Percentiles rank a stretch among this genome's conserved stretches.
Conservation (phyloP, 2,888 invertebrate genomes). For the Leptothorax acervorum region DNA sequence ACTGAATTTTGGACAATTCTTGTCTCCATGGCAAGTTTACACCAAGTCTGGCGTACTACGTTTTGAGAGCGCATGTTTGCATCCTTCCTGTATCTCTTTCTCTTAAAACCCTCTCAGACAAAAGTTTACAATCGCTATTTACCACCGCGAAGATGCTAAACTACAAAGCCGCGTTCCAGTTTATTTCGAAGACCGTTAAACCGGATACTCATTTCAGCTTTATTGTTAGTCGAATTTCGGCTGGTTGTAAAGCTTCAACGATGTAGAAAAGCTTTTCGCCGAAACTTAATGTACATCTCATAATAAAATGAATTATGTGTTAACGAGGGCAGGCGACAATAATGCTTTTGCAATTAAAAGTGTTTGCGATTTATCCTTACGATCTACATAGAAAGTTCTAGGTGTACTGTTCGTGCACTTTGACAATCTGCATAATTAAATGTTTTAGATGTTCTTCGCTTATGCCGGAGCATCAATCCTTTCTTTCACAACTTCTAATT, state of each 20-base stretch:
- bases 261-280: conserved; percentile 1
- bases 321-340: not conserved
- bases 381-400: not conserved
- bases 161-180: conserved; percentile 26
- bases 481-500: conserved; percentile 32
- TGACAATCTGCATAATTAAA: conserved; percentile 42
- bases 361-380: conserved; percentile 2
- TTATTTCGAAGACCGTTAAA: conserved; percentile 45
- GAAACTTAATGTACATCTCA: not conserved
- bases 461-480: conserved; percentile 3
- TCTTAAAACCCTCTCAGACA: not conserved
- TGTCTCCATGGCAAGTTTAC: conserved; percentile 28
- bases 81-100: not conserved
- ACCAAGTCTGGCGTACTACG: not conserved
- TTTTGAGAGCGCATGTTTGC: conserved; percentile 10
- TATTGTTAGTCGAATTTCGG: conserved; percentile 24
- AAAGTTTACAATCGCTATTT: conserved; percentile 52
- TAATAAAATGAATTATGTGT: conserved; percentile 19
- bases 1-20: conserved; percentile 50
- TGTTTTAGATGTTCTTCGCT: conserved; percentile 15
- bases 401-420: not conserved
- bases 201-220: conserved; percentile 14
- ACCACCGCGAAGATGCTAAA: conserved; percentile 49
- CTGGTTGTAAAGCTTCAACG: conserved; percentile 16
- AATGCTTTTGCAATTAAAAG: conserved; percentile 19